A percentile compares a stretch with the other conserved stretches of the same genome.
These are phyloP conservation scores for Pelodytes ibericus DNA, from an alignment of 2,797 vertebrate genomes.

Conservation along the genomic window DNA sequence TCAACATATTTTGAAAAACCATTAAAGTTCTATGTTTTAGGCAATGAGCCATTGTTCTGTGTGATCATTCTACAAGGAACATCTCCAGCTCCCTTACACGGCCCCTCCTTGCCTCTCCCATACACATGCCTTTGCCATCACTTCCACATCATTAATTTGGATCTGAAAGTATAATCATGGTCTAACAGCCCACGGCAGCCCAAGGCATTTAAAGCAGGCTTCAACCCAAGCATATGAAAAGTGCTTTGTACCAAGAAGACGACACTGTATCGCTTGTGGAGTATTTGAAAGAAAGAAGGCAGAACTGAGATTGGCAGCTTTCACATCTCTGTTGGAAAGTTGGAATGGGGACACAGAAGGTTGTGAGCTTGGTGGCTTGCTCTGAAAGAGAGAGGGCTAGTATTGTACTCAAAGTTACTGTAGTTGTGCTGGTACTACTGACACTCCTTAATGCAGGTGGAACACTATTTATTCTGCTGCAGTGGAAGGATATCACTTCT, in stretches of 20 bases:
- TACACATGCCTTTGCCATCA: constrained; percentile 39
- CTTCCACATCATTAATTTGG: constrained; percentile 40
- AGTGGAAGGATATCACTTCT: constrained; percentile 78
- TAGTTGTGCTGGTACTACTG: constrained; percentile 77
- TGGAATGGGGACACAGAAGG: constrained; percentile 40
- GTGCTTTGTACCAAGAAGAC: constrained; percentile 20
- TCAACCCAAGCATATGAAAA: constrained; percentile 5
- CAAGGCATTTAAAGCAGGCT: constrained; percentile 53
- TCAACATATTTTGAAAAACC: background rate
- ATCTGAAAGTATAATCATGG: constrained; percentile 43
- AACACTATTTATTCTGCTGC: constrained; percentile 82
- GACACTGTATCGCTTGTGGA: constrained; percentile 1
- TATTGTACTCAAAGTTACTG: constrained; percentile 71
- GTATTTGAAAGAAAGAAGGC: constrained; percentile 41
- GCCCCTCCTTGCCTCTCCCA: constrained; percentile 42
- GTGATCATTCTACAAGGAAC: constrained; percentile 22
- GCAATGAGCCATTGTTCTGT: background rate
- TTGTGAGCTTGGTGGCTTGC: constrained; percentile 45
- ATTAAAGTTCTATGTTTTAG: background rate
- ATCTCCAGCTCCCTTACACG: constrained; percentile 2
- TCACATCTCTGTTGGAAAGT: background rate
- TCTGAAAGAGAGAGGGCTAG: constrained; percentile 60
- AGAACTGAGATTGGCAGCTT: background rate
- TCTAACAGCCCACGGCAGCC: constrained; percentile 45
- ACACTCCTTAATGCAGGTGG: constrained; percentile 81